Conservation (phyloP, 37 sponge, comb jelly and placozoan species). For the Spongia lamella region DNA sequence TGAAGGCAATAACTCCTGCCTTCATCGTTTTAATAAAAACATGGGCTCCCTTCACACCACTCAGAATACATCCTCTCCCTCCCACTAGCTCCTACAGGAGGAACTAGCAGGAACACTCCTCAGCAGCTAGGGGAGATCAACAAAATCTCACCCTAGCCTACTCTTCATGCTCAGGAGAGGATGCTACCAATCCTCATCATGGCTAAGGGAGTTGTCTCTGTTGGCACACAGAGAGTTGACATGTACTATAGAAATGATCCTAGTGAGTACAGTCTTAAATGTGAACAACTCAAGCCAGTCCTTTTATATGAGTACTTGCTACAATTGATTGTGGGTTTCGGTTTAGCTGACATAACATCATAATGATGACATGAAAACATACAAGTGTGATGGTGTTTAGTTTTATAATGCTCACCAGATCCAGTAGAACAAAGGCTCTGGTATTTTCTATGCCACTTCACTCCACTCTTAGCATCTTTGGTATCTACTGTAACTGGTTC, state of each 20-base stretch:
- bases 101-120: no score
- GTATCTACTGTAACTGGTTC: no score
- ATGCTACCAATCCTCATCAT: slow-evolving; percentile 82
- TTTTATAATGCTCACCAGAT: background rate
- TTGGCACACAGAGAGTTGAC: slow-evolving; percentile 87
- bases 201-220: slow-evolving; percentile 85
- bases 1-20: no score
- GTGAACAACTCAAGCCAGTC: background rate
- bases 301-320: background rate
- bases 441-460: background rate
- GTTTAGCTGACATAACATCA: slow-evolving; percentile 6
- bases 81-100: no score
- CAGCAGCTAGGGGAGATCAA: background rate
- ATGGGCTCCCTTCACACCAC: no score
- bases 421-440: background rate
- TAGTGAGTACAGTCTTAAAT: slow-evolving; percentile 98
- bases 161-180: slow-evolving; percentile 69
- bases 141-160: slow-evolving; percentile 15
- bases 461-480: no score
- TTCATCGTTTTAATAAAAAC: no score
- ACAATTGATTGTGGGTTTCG: background rate
- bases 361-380: background rate
- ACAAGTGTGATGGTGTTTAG: background rate
- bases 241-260: slow-evolving; percentile 99
- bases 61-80: no score